phyloP scores from a whole-genome alignment of 2,797 vertebrate genomes.

The Lacerta viridis region DNA sequence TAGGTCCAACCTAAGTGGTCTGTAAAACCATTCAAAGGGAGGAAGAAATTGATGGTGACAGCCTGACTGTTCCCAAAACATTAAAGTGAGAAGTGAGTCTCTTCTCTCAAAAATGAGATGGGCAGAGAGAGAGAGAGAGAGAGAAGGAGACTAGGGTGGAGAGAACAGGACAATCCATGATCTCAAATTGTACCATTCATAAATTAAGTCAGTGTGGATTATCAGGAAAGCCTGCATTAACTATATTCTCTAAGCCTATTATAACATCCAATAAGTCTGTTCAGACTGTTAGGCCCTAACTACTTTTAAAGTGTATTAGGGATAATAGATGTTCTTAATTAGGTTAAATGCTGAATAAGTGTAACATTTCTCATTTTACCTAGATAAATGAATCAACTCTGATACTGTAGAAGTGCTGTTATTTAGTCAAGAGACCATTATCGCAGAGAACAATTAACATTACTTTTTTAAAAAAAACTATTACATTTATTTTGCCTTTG shows the following conservation, averaged over 20 bases:
- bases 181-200: background rate
- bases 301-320: conserved; percentile 10
- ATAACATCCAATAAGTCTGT: conserved; percentile 14
- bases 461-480: background rate
- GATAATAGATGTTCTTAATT: conserved; percentile 34
- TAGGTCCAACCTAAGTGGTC: background rate
- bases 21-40: background rate
- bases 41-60: background rate
- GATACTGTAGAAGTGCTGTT: background rate
- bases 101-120: background rate
- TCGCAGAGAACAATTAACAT: background rate
- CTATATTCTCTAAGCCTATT: conserved; percentile 20
- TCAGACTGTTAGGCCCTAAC: background rate
- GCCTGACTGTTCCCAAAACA: background rate
- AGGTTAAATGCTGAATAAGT: conserved; percentile 12
- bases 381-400: conserved; percentile 2
- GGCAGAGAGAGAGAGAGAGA: background rate
- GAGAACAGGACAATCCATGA: background rate
- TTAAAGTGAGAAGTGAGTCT: background rate
- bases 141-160: background rate
- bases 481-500: background rate
- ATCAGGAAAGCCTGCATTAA: conserved; percentile 1
- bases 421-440: conserved; percentile 15
- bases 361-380: conserved; percentile 8
- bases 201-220: conserved; percentile 26